A percentile compares a stretch with the other conserved stretches of the same genome.
phyloP scores from a whole-genome alignment of 2,888 invertebrate species.

The Tupiocoris notatus region DNA sequence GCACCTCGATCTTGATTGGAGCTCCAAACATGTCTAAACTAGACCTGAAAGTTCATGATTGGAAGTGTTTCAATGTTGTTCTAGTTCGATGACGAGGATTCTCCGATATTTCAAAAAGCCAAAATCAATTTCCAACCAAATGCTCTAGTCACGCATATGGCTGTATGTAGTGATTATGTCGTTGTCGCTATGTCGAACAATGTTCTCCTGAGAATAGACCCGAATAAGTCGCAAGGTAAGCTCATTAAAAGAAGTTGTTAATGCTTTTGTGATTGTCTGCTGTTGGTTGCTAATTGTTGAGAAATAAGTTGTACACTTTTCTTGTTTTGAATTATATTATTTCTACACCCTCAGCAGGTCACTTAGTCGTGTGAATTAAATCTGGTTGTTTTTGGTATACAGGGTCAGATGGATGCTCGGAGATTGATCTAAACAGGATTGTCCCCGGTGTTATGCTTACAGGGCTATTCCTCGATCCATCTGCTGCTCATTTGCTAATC shows the following conservation, averaged over 20 bases:
- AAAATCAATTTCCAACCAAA: constrained; percentile 78
- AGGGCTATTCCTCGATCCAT: constrained; percentile 77
- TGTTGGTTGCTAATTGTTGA: no score
- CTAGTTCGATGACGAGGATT: constrained; percentile 62
- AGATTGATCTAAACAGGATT: constrained; percentile 70
- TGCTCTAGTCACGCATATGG: constrained; percentile 75
- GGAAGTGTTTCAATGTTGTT: no score
- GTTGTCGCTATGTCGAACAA: constrained; percentile 82
- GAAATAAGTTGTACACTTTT: no score
- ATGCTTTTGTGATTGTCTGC: no score
- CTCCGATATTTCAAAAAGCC: constrained; percentile 83
- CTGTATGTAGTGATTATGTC: constrained; percentile 77
- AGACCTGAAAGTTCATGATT: background rate
- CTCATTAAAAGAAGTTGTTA: no score
- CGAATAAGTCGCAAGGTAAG: constrained; percentile 58
- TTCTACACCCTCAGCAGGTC: no score
- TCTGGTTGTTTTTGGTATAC: constrained; percentile 17
- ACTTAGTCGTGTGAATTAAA: no score
- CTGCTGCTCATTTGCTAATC: constrained; percentile 81
- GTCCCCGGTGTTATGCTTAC: constrained; percentile 62
- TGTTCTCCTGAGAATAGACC: constrained; percentile 74
- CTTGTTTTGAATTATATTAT: no score
- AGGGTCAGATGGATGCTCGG: constrained; percentile 57
- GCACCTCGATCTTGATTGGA: background rate
- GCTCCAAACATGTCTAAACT: background rate